These are phyloP conservation scores for Cuniculus paca DNA, from an alignment of 2,797 vertebrate species.

Conservation along the genomic window DNA sequence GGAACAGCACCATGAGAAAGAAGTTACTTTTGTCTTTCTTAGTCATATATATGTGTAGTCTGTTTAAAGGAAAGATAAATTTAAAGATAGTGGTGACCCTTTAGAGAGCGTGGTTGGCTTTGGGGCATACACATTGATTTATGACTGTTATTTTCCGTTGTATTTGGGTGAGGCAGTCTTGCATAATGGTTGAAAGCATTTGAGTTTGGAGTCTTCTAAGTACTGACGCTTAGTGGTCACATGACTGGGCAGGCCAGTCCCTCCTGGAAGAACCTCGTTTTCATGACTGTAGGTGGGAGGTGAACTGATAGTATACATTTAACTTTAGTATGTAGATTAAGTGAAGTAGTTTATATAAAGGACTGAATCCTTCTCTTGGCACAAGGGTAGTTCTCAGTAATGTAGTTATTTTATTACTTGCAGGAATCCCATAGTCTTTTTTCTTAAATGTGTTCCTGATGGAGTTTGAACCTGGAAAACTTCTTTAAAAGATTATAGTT, in stretches of 20 bases:
- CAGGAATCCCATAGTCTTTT: background rate
- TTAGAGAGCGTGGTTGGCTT: too few relatives aligned
- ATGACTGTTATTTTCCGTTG: background rate
- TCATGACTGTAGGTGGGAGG: background rate
- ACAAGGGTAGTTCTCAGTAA: background rate
- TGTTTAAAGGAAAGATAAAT: background rate
- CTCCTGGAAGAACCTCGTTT: background rate
- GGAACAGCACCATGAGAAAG: background rate
- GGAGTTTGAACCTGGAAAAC: background rate
- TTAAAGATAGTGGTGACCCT: background rate
- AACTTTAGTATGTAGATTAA: background rate
- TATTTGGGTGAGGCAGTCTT: background rate
- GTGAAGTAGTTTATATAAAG: background rate
- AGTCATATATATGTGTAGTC: background rate
- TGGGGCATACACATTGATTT: background rate
- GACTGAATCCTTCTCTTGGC: background rate
- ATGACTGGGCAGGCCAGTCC: background rate
- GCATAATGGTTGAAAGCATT: background rate
- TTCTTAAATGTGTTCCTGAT: background rate
- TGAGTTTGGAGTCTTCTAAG: background rate
- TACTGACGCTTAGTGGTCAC: background rate
- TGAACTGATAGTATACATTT: background rate
- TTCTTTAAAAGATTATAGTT: background rate
- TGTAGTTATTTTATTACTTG: background rate
- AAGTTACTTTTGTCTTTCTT: constrained; percentile 35